Evolutionary conservation across 2,113 vertebrate genomes (phyloP).

Genomic region (Sylvilagus bachmani): DNA sequence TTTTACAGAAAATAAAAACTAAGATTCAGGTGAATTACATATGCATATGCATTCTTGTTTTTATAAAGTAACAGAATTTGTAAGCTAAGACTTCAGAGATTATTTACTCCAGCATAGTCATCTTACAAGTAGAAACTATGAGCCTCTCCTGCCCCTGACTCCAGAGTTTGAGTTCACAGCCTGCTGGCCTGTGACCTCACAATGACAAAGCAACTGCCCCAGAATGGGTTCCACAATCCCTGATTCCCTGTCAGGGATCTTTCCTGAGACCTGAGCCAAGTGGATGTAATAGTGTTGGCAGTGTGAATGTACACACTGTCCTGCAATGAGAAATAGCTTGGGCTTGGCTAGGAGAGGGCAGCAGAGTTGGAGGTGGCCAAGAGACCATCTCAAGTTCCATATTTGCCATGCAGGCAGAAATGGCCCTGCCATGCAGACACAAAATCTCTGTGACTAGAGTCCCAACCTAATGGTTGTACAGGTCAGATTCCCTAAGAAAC

Average conservation of each 20-base stretch:
- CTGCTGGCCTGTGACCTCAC: background rate
- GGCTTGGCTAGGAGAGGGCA: background rate
- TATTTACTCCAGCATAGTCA: background rate
- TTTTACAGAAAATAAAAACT: background rate
- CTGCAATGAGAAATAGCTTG: too few relatives aligned
- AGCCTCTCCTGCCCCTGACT: background rate
- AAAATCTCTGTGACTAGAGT: background rate
- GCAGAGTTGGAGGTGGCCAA: background rate
- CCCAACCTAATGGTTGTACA: background rate
- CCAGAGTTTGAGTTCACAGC: too few relatives aligned
- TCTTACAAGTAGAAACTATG: background rate
- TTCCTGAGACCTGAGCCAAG: background rate
- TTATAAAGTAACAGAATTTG: background rate
- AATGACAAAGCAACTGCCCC: background rate
- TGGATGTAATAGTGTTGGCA: too few relatives aligned
- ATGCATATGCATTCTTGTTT: background rate
- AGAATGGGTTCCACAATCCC: background rate
- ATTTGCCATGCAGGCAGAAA: background rate
- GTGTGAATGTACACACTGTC: background rate
- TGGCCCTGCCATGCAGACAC: background rate
- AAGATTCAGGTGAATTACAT: background rate
- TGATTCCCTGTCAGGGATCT: background rate
- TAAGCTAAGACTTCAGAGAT: background rate
- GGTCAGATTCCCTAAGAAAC: background rate
- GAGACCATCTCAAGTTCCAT: background rate